A percentile compares a stretch with the other conserved stretches of the same genome.
These are phyloP conservation scores for Gobionotothen gibberifrons DNA, from an alignment of 2,797 vertebrate species.

Conservation along the genomic window DNA sequence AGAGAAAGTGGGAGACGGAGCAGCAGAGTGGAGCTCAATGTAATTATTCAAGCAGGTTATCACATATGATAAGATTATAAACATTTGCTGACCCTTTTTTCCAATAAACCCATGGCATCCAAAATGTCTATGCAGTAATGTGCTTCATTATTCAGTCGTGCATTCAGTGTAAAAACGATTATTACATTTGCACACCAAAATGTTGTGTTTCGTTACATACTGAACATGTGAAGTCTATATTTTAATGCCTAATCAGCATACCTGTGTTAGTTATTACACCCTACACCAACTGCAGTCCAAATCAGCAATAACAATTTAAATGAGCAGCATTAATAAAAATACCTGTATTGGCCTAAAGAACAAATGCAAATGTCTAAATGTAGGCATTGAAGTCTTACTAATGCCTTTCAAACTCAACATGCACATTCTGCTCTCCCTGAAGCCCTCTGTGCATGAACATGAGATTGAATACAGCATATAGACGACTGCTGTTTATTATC, in stretches of 20 bases:
- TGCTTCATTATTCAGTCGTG: not conserved
- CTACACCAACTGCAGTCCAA: slow-evolving; percentile 6
- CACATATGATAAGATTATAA: slow-evolving; percentile 29
- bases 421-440: slow-evolving; percentile 50
- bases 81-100: slow-evolving; percentile 10
- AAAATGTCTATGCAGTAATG: slow-evolving; percentile 12
- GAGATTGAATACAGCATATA: slow-evolving; percentile 57
- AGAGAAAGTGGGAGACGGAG: slow-evolving; percentile 21
- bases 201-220: not conserved
- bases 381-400: slow-evolving; percentile 61
- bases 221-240: slow-evolving; percentile 6
- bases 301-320: slow-evolving; percentile 50
- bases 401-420: slow-evolving; percentile 57
- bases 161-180: not conserved
- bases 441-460: slow-evolving; percentile 63
- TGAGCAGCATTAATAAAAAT: slow-evolving; percentile 55
- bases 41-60: slow-evolving; percentile 53
- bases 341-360: slow-evolving; percentile 51
- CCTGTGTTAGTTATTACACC: slow-evolving; percentile 6
- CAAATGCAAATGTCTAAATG: slow-evolving; percentile 64
- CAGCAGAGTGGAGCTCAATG: slow-evolving; percentile 45
- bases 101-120: slow-evolving; percentile 2
- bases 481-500: slow-evolving; percentile 53
- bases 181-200: not conserved
- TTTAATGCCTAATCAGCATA: slow-evolving; percentile 26